These are phyloP conservation scores for Pogonognathellus flavescens DNA, from an alignment of 1,140 invertebrate genomes.

Conservation along the genomic window DNA sequence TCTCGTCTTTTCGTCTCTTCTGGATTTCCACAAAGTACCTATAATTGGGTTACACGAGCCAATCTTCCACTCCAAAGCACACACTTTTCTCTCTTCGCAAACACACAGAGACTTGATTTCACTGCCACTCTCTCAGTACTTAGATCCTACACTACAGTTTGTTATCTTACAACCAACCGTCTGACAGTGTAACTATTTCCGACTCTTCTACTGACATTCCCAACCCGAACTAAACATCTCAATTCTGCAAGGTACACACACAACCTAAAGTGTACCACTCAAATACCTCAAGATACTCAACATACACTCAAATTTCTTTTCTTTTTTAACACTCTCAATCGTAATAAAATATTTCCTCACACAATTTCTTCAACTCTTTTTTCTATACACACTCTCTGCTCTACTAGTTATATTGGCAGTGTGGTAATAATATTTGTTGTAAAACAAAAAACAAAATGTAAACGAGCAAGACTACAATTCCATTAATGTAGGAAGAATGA, in stretches of 20 bases:
- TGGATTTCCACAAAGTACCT: constrained; percentile 48
- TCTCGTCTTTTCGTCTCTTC: constrained; percentile 38
- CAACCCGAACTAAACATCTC: too few species aligned
- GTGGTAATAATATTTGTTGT: too few species aligned
- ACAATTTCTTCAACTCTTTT: too few species aligned
- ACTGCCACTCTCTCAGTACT: not conserved
- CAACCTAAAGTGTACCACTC: not conserved
- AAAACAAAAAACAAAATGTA: not conserved
- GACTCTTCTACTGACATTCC: not conserved
- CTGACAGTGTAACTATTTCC: constrained; percentile 2
- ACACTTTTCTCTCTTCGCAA: constrained; percentile 22
- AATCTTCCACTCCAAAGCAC: constrained; percentile 39
- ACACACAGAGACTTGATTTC: not conserved
- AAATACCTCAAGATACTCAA: not conserved
- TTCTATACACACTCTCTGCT: too few species aligned
- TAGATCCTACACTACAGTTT: not conserved
- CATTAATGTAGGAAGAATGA: not conserved
- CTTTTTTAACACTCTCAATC: not conserved
- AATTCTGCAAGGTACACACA: too few species aligned
- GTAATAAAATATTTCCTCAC: not conserved
- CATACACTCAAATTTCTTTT: not conserved
- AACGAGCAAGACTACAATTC: not conserved
- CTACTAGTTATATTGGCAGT: too few species aligned
- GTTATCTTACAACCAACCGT: too few species aligned
- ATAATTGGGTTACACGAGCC: constrained; percentile 47